Evolutionary conservation across 2,113 vertebrate species (phyloP), one percentile per base, ranked within the genome.

Genomic region (Hippoglossus stenolepis): DNA sequence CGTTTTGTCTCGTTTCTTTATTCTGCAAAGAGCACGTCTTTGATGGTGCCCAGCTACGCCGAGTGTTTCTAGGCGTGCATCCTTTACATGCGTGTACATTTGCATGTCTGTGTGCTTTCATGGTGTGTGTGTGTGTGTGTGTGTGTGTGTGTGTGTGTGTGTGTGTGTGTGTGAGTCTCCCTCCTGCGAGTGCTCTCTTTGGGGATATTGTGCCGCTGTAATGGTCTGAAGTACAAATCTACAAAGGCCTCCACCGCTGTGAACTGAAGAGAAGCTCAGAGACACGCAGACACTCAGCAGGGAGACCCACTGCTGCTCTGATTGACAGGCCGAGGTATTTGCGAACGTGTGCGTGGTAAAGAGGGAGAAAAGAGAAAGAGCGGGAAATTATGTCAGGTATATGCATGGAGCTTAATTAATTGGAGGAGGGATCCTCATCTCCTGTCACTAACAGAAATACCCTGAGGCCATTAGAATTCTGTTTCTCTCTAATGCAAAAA

Each of bases 211-310:
- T 78, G 71, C 80, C 59, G 76, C 79, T 79, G 79, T 86, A 85
- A 82, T 83, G 76, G 75, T 85, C 85, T 90, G 73, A 79, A 81
- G 83, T 77, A 73, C 51, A 77, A 83, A 90, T 84, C 85, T 86
- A 81, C 77, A 85, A 88, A 90, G 82, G 85, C 82, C 66, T 79
- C 28, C 23, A 59, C 66, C 7, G 21, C 76, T 79, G 69, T 72
- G 78, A 89, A 86, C 63, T 54, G 66, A 86, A 38, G 40, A 82
- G 74, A 66, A 65, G 24, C 80, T 65, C 75, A 65, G 38, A 73
- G 56, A 85, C 75, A 47, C 21, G 24, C 68, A 73, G 47, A 17
- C 49, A 47, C 68, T 77, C 28, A 54, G 64, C 57, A 51, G 80
- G 80, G 71, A 85, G 68, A 73, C 74, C 65, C 56, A 64, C 79